Evolutionary conservation across 2,888 invertebrate species (phyloP).

Genomic region (Gibbula magus): DNA sequence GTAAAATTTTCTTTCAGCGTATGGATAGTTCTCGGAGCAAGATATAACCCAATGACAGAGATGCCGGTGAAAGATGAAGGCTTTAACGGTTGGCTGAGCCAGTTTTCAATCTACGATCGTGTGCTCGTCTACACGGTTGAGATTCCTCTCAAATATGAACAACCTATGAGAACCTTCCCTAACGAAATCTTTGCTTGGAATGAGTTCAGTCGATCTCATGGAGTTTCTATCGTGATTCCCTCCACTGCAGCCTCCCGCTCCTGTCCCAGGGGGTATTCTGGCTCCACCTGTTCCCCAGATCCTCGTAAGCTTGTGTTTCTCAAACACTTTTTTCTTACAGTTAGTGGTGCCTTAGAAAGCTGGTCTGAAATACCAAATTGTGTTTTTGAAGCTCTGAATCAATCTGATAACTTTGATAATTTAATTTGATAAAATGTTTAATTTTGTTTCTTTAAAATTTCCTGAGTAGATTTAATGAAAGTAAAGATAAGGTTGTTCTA

Average conservation of each 20-base stretch:
- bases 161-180: slow-evolving; percentile 32
- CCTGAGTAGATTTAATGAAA: too few species aligned
- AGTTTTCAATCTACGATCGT: slow-evolving; percentile 56
- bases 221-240: slow-evolving; percentile 28
- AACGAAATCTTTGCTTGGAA: slow-evolving; percentile 36
- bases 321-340: too few species aligned
- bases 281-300: neutral
- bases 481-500: too few species aligned
- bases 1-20: slow-evolving; percentile 41
- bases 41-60: slow-evolving; percentile 44
- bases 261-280: slow-evolving; percentile 37
- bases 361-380: too few species aligned
- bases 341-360: too few species aligned
- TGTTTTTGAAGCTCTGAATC: too few species aligned
- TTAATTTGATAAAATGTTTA: neutral
- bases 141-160: slow-evolving; percentile 37
- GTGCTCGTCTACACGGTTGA: slow-evolving; percentile 47
- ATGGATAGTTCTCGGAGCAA: slow-evolving; percentile 60
- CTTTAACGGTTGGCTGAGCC: slow-evolving; percentile 63
- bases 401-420: neutral
- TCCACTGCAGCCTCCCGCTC: slow-evolving; percentile 24
- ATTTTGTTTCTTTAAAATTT: too few species aligned
- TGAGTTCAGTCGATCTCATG: slow-evolving; percentile 44
- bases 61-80: slow-evolving; percentile 40
- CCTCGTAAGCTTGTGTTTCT: too few species aligned